Conservation (phyloP, 2,797 vertebrate genomes). For the Hypotaenidia philippensis region DNA sequence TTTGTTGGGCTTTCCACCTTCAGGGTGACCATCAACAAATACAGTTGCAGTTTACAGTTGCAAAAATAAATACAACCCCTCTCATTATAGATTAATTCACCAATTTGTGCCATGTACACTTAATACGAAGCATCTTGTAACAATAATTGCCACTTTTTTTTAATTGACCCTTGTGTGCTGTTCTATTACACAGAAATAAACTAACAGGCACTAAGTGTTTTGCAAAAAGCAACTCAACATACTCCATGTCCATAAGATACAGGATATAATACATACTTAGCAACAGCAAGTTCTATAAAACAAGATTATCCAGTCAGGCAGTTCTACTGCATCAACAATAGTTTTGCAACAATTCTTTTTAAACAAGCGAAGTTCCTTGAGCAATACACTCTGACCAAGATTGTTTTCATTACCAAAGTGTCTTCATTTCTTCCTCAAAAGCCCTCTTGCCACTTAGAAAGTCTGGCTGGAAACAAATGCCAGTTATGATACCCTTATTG, state of each 20-base stretch:
- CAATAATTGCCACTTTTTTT: background rate
- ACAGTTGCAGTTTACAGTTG: background rate
- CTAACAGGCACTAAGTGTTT: background rate
- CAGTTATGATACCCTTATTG: background rate
- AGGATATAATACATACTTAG: background rate
- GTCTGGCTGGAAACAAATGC: background rate
- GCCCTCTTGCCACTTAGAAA: background rate
- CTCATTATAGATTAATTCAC: background rate
- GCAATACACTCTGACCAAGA: background rate
- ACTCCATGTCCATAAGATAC: background rate
- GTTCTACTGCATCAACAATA: background rate
- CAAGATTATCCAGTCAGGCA: slow-evolving; percentile 38
- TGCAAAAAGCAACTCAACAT: background rate
- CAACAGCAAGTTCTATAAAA: slow-evolving; percentile 4
- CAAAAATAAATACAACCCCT: background rate
- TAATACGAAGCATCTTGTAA: background rate
- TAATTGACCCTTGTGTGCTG: background rate
- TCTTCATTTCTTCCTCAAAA: background rate
- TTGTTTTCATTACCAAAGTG: background rate
- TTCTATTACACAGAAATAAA: background rate
- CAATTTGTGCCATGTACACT: background rate
- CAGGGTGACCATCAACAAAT: background rate
- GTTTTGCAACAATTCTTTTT: slow-evolving; percentile 17
- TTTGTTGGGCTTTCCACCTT: background rate
- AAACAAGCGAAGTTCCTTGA: slow-evolving; percentile 16